Conservation (phyloP, 2,888 invertebrate genomes). For the Drosophila niveifrons region DNA sequence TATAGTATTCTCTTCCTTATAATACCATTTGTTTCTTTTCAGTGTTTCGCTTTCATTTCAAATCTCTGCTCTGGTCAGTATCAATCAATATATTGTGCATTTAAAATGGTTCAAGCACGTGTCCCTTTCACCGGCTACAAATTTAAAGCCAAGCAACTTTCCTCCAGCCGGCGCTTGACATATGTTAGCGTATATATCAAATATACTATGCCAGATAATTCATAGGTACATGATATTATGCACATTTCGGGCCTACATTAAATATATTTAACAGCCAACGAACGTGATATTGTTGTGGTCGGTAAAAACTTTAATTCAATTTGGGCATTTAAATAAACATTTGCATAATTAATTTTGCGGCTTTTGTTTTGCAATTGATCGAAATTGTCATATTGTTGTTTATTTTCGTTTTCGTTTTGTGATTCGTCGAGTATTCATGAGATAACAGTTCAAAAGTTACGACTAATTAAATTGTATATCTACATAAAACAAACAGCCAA, state of each 20-base stretch:
- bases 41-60: constrained; percentile 4
- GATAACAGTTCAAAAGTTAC: constrained; percentile 68
- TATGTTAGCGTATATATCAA: neutral
- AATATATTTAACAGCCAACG: neutral
- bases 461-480: constrained; percentile 69
- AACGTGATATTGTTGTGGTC: constrained; percentile 16
- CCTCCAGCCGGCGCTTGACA: neutral
- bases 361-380: constrained; percentile 49
- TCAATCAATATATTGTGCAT: constrained; percentile 4
- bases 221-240: constrained; percentile 10
- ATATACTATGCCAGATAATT: neutral
- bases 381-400: constrained; percentile 40
- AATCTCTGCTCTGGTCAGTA: neutral
- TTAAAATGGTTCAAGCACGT: constrained; percentile 9
- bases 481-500: constrained; percentile 49
- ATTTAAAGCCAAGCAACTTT: constrained; percentile 14
- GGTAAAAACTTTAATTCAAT: constrained; percentile 1
- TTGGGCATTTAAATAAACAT: constrained; percentile 24
- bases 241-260: constrained; percentile 2
- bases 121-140: neutral
- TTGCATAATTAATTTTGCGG: constrained; percentile 62
- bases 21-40: neutral
- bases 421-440: constrained; percentile 55
- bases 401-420: neutral
- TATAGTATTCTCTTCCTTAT: neutral